These are phyloP conservation scores for Cryptosula pallasiana DNA, from an alignment of 2,888 invertebrate genomes.

Conservation along the genomic window DNA sequence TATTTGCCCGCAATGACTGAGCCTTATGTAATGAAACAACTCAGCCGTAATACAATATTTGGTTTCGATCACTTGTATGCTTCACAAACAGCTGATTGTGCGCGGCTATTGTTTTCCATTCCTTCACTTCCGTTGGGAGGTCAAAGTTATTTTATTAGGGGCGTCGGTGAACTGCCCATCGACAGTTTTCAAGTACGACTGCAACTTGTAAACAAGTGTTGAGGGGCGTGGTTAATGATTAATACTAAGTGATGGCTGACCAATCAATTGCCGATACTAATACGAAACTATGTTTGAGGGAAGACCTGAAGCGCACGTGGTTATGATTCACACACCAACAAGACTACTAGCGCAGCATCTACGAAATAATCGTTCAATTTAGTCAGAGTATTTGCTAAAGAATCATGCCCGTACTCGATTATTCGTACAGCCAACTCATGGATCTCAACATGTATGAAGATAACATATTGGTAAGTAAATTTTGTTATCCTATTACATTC, in stretches of 20 bases:
- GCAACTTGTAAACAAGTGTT: too few species aligned
- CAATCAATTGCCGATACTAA: too few species aligned
- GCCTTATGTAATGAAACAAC: too few species aligned
- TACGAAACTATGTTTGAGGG: too few species aligned
- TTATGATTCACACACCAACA: neutral
- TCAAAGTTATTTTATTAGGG: too few species aligned
- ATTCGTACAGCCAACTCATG: neutral
- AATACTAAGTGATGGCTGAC: too few species aligned
- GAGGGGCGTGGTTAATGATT: too few species aligned
- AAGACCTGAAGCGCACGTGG: neutral
- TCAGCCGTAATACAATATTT: too few species aligned
- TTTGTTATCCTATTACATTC: neutral
- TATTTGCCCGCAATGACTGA: too few species aligned
- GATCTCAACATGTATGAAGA: slow-evolving; percentile 17
- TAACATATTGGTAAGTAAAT: neutral
- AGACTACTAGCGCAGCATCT: neutral
- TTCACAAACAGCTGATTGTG: neutral
- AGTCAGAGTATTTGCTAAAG: neutral
- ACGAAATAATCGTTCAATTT: neutral
- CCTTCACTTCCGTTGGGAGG: neutral
- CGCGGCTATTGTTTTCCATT: neutral
- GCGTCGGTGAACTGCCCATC: too few species aligned
- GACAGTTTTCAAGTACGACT: too few species aligned
- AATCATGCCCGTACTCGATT: neutral
- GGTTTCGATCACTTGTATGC: too few species aligned